Conservation (phyloP, 2,888 invertebrate species). For the Apodemia duryi region DNA sequence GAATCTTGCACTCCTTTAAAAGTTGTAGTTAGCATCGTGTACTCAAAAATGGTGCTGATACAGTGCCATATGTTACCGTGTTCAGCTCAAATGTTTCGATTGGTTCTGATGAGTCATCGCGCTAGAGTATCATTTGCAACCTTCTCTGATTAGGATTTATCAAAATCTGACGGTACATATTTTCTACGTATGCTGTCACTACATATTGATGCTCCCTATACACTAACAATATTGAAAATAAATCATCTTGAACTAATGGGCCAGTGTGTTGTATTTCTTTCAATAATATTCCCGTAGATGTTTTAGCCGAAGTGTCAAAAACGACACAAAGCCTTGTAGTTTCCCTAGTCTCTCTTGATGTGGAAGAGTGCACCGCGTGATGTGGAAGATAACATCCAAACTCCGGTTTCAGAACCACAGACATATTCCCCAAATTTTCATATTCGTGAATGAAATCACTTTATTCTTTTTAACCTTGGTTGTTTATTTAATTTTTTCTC, state of each 20-base stretch:
- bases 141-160: slow-evolving; percentile 16
- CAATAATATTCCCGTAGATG: not conserved
- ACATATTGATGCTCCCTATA: not conserved
- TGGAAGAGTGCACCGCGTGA: slow-evolving; percentile 9
- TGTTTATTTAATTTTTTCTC: no score
- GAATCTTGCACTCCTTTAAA: no score
- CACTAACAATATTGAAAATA: not conserved
- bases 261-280: not conserved
- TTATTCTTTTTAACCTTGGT: no score
- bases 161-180: not conserved
- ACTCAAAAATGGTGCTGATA: no score
- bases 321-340: slow-evolving; percentile 1
- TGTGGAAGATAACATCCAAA: slow-evolving; percentile 26
- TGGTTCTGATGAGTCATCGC: no score
- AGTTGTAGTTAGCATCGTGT: no score
- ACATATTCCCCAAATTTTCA: no score
- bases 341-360: not conserved
- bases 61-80: no score
- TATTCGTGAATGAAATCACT: no score
- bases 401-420: no score
- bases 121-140: no score
- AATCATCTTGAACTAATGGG: not conserved
- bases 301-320: not conserved
- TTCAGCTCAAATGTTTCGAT: no score
- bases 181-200: slow-evolving; percentile 1